These are phyloP conservation scores for Drosophila rellima DNA, from an alignment of 2,888 invertebrate genomes.

Conservation along the genomic window DNA sequence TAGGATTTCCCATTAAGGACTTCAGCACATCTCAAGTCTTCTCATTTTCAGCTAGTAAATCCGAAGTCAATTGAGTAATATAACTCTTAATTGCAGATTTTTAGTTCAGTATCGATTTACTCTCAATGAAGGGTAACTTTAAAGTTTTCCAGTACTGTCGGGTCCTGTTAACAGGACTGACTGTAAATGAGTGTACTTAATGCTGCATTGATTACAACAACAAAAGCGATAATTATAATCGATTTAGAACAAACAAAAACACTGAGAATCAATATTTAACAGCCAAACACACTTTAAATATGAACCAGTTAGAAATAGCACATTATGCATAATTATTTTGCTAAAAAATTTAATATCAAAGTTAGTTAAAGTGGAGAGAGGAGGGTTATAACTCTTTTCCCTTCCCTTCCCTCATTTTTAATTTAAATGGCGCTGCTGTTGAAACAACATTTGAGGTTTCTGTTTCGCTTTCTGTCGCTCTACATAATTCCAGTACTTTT, in stretches of 20 bases:
- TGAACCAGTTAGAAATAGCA: conserved; percentile 19
- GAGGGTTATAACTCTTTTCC: too few relatives aligned
- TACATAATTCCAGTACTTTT: too few relatives aligned
- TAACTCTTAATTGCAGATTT: background rate
- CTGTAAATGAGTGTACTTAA: conserved; percentile 19
- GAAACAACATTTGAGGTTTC: too few relatives aligned
- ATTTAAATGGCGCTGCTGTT: too few relatives aligned
- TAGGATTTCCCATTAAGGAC: too few relatives aligned
- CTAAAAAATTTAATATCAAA: conserved; percentile 25
- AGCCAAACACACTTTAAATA: conserved; percentile 24
- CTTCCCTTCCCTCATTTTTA: too few relatives aligned
- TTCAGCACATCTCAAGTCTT: background rate
- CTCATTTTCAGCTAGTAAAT: background rate
- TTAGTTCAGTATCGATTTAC: conserved; percentile 8
- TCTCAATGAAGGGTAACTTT: background rate
- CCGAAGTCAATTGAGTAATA: background rate
- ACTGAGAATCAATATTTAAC: conserved; percentile 30
- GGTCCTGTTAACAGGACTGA: background rate
- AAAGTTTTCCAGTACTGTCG: background rate
- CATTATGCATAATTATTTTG: conserved; percentile 21
- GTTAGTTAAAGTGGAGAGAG: too few relatives aligned
- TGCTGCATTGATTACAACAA: conserved; percentile 30
- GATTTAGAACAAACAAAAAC: conserved; percentile 50
- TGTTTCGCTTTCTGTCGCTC: too few relatives aligned
- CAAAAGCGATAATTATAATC: conserved; percentile 48